Percentiles rank a stretch among this genome's conserved stretches.
These are phyloP conservation scores for Zaprionus obscuricornis DNA, from an alignment of 2,888 invertebrate genomes.

Conservation along the genomic window DNA sequence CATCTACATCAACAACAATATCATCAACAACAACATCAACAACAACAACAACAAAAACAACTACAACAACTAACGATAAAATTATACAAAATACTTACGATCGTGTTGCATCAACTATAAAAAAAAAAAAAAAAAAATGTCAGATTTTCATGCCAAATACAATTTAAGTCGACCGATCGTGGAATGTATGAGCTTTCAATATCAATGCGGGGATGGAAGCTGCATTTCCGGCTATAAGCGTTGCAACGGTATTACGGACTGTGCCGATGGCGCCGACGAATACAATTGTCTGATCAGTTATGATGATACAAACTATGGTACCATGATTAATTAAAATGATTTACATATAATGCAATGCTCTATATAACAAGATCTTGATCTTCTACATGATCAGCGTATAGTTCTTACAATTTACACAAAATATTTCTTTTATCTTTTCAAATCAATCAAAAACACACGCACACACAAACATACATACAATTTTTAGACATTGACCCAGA, in stretches of 20 bases:
- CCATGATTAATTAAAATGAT: too few species aligned
- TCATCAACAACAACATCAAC: constrained; percentile 17
- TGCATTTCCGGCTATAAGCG: constrained; percentile 86
- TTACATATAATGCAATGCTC: too few species aligned
- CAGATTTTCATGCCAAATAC: constrained; percentile 80
- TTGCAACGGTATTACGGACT: constrained; percentile 86
- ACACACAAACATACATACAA: constrained; percentile 20
- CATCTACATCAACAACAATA: constrained; percentile 27
- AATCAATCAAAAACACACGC: constrained; percentile 17
- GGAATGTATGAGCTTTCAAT: constrained; percentile 84
- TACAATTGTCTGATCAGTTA: constrained; percentile 84
- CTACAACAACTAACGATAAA: constrained; percentile 26
- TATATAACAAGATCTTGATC: too few species aligned
- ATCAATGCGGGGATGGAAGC: constrained; percentile 86
- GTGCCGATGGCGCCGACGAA: constrained; percentile 87
- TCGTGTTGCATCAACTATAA: too few species aligned
- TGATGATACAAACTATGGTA: constrained; percentile 82
- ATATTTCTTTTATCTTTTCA: constrained; percentile 38
- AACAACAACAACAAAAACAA: constrained; percentile 29
- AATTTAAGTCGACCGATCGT: constrained; percentile 76
- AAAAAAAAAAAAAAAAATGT: too few species aligned
- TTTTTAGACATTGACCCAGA: constrained; percentile 43
- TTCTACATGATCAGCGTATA: background rate
- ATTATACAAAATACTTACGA: constrained; percentile 1
- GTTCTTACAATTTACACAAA: constrained; percentile 4